Base-by-base conservation (phyloP, 1,140 invertebrate species). In the Listronotus bonariensis region DNA sequence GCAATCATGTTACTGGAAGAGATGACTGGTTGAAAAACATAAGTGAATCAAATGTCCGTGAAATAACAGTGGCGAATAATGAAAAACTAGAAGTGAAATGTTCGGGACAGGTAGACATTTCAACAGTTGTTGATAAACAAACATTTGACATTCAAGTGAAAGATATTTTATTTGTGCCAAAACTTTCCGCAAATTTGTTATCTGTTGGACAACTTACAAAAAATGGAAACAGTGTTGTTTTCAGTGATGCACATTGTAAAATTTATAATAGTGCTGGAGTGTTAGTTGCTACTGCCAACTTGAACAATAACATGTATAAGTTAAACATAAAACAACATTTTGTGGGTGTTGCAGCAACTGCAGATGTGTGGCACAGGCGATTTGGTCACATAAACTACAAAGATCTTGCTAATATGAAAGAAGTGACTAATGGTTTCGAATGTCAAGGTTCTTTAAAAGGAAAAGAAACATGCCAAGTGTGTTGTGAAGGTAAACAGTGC, bases 1-100 rank as follows among this genome's bases (percentile, higher is more conserved):
- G 73, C 49, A 32, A 20, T 10, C 73, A 76, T 61, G 18, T 76
- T 18, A 75, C 72, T 9, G 4, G 43, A 10, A 66, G 65, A 15
- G 61, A 61, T 43, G 49, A 73, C 9, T 72, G 68, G 67, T 49
- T 67, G 14, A 20, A 52, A 36, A 18, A 59, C 14, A 26, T 42
- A 20, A n/a, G 8, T 5, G 1, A 64, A n/a, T 3, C 36, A 40
- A 17, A 8, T 18, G 10, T 66, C 6, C 14, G 12, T 8, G 52
- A 61, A 43, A 56, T 69, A 12, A 20, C 34, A 6, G 53, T 69
- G 8, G 67, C 67, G 10, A 40, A 67, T 31, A 41, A 67, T 18
- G 8, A 10, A 42, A 56, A 48, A 15, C 18, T 52, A 11, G 7
- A 17, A 15, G 55, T 41, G 43, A 36, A 63, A 26, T 63, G 26